Evolutionary conservation across 1,140 invertebrate species (phyloP).

Genomic region (Trichoplusia ni): DNA sequence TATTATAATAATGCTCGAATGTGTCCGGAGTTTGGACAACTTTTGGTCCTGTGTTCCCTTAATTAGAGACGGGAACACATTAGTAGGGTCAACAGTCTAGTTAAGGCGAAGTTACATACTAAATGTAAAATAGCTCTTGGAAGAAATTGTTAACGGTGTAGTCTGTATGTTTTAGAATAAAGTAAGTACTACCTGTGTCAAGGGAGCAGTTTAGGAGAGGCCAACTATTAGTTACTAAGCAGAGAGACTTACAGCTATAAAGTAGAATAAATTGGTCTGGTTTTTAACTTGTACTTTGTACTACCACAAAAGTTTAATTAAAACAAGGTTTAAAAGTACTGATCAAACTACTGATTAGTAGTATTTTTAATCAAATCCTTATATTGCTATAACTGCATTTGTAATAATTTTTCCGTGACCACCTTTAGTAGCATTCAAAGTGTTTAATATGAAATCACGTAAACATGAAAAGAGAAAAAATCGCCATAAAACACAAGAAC

Average conservation of each 20-base stretch:
- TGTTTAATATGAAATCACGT: not conserved
- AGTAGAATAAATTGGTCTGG: not conserved
- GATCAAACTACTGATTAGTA: too few relatives aligned
- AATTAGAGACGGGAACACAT: slow-evolving; percentile 47
- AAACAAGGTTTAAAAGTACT: too few relatives aligned
- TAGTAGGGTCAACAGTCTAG: slow-evolving; percentile 33
- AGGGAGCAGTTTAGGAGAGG: slow-evolving; percentile 12
- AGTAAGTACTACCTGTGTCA: slow-evolving; percentile 6
- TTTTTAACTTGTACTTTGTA: not conserved
- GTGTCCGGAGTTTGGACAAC: slow-evolving; percentile 45
- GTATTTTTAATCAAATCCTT: too few relatives aligned
- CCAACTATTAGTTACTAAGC: slow-evolving; percentile 15
- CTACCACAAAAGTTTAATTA: too few relatives aligned
- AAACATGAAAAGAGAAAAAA: slow-evolving; percentile 9
- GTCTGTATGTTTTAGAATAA: slow-evolving; percentile 23
- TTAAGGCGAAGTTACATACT: slow-evolving; percentile 40
- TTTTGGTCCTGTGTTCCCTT: slow-evolving; percentile 40
- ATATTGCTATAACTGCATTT: too few relatives aligned
- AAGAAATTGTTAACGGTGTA: slow-evolving; percentile 20
- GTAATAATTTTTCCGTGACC: too few relatives aligned
- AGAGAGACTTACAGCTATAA: not conserved
- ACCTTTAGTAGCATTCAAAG: too few relatives aligned
- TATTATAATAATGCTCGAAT: slow-evolving; percentile 54
- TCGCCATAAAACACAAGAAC: slow-evolving; percentile 5
- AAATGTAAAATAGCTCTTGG: slow-evolving; percentile 16